Base-by-base conservation (phyloP, 2,797 vertebrate species). In the Spatula versicolor region DNA sequence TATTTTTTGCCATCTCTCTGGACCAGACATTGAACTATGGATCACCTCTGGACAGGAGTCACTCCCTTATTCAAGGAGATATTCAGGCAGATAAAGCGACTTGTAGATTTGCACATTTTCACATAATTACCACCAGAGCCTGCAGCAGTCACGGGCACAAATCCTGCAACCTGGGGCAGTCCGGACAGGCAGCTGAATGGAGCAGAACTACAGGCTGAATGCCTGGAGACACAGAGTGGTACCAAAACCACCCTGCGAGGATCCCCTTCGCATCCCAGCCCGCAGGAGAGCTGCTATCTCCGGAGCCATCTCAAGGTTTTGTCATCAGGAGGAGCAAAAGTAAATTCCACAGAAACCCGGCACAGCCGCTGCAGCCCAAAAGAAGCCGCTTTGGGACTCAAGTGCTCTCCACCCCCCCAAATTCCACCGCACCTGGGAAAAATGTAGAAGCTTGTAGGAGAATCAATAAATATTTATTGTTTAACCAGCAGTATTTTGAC, bases 401-500 rank as follows among this genome's bases (percentile, higher is more conserved):
- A 13, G 39, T 21, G 20, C 18, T 30, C 45, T 46, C 41, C 35
- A 50, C 37, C 41, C 39, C 56, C 39, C 18, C 46, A 25, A 90
- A 93, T 79, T 93, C 90, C 88, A 87, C 93, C 52, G 94, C 96
- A 97, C 97, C 97, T 97, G 96, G 95, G 87, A 96, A 96, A 96
- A 91, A 96, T 72, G 94, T 82, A 80, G 87, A 88, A 96, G 78
- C 91, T 88, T 35, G 52, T 30, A 91, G 84, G 71, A 93, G 91
- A 95, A 97, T 97, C 97, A 97, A 97, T 97, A 97, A 98, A 97
- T 97, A 97, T 97, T 97, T 98, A 97, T 92, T 94, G 96, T 96
- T 95, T 86, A 54, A 91, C 93, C 90, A 96, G 95, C 86, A 96
- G 91, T 95, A 96, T 97, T 96, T 95, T 94, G 88, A 97, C 88